A percentile compares a stretch with the other conserved stretches of the same genome.
phyloP scores from a whole-genome alignment of 2,888 invertebrate genomes.

The Euplexia lucipara region DNA sequence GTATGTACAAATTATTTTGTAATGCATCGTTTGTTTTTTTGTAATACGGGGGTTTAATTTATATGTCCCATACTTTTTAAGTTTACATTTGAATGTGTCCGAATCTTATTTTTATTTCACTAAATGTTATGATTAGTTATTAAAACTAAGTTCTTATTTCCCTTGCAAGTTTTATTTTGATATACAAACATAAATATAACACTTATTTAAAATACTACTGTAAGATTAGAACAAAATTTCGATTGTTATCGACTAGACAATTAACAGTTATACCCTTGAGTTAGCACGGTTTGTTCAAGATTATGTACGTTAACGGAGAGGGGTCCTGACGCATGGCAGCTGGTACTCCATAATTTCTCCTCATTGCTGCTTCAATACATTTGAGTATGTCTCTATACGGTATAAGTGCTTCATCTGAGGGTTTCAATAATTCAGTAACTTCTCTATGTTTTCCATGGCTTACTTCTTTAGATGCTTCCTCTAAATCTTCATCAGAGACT shows the following conservation, averaged over 20 bases:
- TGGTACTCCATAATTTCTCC: slow-evolving; percentile 58
- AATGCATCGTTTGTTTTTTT: neutral
- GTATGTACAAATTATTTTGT: neutral
- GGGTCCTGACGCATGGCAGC: slow-evolving; percentile 55
- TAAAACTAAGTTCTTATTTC: neutral
- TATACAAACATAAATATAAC: slow-evolving; percentile 24
- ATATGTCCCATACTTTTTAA: neutral
- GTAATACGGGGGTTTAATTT: no score
- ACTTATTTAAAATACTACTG: slow-evolving; percentile 36
- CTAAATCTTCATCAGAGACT: slow-evolving; percentile 18
- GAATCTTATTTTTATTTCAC: neutral
- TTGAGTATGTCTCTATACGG: slow-evolving; percentile 80
- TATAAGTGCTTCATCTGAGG: slow-evolving; percentile 59
- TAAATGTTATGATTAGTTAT: no score
- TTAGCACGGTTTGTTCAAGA: slow-evolving; percentile 78
- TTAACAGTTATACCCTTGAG: slow-evolving; percentile 6
- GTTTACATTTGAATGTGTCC: neutral
- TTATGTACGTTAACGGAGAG: slow-evolving; percentile 83
- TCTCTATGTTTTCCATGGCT: slow-evolving; percentile 38
- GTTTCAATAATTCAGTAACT: slow-evolving; percentile 42
- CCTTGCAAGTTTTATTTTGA: slow-evolving; percentile 29
- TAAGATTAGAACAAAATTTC: slow-evolving; percentile 30
- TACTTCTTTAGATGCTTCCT: slow-evolving; percentile 16
- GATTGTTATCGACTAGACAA: slow-evolving; percentile 72
- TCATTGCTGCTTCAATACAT: slow-evolving; percentile 79